Evolutionary conservation across 23 tunicate genomes (phyloP).

Genomic region (Clavelina lepadiformis): DNA sequence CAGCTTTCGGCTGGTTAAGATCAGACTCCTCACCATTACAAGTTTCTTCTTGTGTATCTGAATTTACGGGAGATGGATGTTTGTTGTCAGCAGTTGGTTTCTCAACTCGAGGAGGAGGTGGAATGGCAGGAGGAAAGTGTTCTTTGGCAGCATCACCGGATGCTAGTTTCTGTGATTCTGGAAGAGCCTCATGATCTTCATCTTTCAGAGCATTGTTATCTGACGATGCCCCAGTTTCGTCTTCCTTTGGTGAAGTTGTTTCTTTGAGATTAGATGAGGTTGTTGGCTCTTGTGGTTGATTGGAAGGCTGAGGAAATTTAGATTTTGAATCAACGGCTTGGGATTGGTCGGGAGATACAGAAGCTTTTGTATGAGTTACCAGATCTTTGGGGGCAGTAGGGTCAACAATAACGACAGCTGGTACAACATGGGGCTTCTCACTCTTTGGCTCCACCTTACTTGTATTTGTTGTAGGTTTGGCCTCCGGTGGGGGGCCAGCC

Average conservation of each 20-base stretch:
- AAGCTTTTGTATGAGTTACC: neutral
- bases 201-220: neutral
- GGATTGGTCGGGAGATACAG: neutral
- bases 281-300: too few relatives aligned
- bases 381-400: neutral
- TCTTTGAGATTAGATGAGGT: neutral
- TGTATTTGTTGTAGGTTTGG: neutral
- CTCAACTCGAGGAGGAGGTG: neutral
- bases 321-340: neutral
- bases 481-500: neutral
- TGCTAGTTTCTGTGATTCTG: neutral
- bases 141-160: neutral
- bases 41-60: neutral
- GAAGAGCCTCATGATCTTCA: neutral
- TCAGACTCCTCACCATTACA: too few relatives aligned
- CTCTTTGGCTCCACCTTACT: too few relatives aligned
- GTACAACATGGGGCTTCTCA: neutral
- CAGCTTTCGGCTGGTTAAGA: conserved; percentile 11
- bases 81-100: conserved; percentile 1
- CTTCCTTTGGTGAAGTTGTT: conserved; percentile 9
- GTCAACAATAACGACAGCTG: neutral
- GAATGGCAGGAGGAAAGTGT: neutral
- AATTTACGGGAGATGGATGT: conserved; percentile 5
- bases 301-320: neutral
- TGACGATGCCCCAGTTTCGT: neutral